A percentile compares a stretch with the other conserved stretches of the same genome.
Conservation (phyloP, 2,888 invertebrate genomes). For the Chrysolina americana region DNA sequence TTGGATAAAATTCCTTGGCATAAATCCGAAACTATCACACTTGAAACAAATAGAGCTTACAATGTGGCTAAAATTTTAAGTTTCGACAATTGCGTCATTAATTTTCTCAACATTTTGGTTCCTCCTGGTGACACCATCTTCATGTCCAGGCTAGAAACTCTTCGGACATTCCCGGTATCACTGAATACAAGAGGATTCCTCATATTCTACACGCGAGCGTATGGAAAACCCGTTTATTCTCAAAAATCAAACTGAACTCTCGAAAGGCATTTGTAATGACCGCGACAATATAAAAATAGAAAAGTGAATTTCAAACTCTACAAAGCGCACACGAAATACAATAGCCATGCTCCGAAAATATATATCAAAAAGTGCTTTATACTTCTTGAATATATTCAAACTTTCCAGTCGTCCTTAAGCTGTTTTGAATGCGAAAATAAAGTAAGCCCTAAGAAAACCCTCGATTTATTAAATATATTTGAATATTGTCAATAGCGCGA, state of each 20-base stretch:
- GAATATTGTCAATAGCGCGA: slow-evolving; percentile 47
- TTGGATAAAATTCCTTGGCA: no score
- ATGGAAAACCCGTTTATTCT: background rate
- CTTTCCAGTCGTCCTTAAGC: slow-evolving; percentile 56
- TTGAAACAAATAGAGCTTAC: no score
- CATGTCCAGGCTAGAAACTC: no score
- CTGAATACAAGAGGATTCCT: no score
- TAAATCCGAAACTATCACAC: no score
- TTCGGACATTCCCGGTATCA: no score
- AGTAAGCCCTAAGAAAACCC: slow-evolving; percentile 47
- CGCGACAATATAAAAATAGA: background rate
- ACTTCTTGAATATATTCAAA: slow-evolving; percentile 60
- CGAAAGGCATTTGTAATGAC: background rate
- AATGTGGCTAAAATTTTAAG: no score
- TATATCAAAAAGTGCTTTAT: slow-evolving; percentile 60
- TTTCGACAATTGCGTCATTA: no score
- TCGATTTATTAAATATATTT: slow-evolving; percentile 55
- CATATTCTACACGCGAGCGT: no score
- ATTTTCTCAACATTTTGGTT: no score
- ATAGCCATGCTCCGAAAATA: slow-evolving; percentile 52
- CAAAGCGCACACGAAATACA: slow-evolving; percentile 36
- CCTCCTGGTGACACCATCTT: no score
- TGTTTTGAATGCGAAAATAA: slow-evolving; percentile 59
- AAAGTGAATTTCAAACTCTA: background rate
- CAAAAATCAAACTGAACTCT: background rate